Evolutionary conservation across 1,140 invertebrate species (phyloP).

Genomic region (Zaprionus gabonicus): DNA sequence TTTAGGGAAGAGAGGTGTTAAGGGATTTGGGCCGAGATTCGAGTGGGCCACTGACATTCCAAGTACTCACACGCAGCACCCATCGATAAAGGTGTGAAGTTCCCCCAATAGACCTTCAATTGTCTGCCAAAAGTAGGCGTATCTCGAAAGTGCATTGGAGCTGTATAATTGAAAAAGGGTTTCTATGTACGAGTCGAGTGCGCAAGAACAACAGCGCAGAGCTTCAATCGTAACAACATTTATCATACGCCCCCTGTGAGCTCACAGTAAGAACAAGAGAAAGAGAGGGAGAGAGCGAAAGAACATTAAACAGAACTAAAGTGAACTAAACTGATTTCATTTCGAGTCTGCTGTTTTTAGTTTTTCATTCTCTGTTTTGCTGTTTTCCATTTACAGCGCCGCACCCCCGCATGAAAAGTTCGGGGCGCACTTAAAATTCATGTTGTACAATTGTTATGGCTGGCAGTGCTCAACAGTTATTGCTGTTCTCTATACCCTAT

Average conservation of each 20-base stretch:
- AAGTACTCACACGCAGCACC: constrained; percentile 41
- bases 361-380: constrained; percentile 11
- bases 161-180: constrained; percentile 79
- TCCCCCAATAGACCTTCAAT: constrained; percentile 30
- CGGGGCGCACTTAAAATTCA: constrained; percentile 56
- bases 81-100: constrained; percentile 62
- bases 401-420: constrained; percentile 23
- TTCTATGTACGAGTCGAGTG: constrained; percentile 36
- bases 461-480: constrained; percentile 22
- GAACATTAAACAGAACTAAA: constrained; percentile 13
- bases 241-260: constrained; percentile 73
- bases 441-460: constrained; percentile 57
- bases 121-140: constrained; percentile 32
- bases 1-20: constrained; percentile 16
- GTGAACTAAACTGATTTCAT: constrained; percentile 48
- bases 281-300: constrained; percentile 6
- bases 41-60: constrained; percentile 57
- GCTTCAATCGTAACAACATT: constrained; percentile 58
- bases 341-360: constrained; percentile 34
- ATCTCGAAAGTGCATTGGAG: constrained; percentile 64
- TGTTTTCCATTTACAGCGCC: constrained; percentile 8
- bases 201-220: constrained; percentile 47
- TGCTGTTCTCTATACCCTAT: constrained; percentile 17
- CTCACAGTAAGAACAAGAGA: constrained; percentile 28
- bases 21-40: constrained; percentile 46